These are phyloP conservation scores for Hymenochirus boettgeri DNA, from an alignment of 2,113 vertebrate genomes.

Conservation along the genomic window DNA sequence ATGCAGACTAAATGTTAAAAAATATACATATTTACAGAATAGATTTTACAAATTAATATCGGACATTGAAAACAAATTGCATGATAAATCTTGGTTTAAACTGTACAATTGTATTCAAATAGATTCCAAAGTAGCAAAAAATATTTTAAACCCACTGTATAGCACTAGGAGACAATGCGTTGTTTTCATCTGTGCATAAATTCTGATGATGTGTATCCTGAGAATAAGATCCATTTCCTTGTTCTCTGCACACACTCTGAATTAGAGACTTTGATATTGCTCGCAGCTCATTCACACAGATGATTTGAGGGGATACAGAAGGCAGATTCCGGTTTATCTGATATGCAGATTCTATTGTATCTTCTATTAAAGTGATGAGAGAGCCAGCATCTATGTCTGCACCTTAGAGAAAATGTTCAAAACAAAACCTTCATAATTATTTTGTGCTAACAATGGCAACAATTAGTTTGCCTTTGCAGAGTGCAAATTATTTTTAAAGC, in stretches of 20 bases:
- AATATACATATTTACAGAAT: too few species aligned
- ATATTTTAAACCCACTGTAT: constrained; percentile 74
- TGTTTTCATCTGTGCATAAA: background rate
- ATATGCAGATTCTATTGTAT: constrained; percentile 1
- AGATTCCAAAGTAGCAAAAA: background rate
- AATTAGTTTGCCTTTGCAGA: too few species aligned
- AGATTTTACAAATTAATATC: too few species aligned
- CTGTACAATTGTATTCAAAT: too few species aligned
- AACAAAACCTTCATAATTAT: too few species aligned
- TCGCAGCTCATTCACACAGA: constrained; percentile 6
- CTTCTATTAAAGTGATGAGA: background rate
- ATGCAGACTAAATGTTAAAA: too few species aligned
- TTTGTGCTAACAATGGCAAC: too few species aligned
- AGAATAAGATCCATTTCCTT: too few species aligned
- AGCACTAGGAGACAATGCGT: constrained; percentile 40
- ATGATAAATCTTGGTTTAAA: too few species aligned
- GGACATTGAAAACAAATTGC: too few species aligned
- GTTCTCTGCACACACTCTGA: background rate
- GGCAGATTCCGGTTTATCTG: constrained; percentile 10
- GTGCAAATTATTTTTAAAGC: too few species aligned
- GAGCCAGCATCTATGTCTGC: background rate
- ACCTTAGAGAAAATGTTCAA: background rate
- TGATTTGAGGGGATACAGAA: background rate
- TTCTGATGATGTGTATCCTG: background rate
- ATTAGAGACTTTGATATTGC: background rate